These are phyloP conservation scores for Sarcophaga rosellei DNA, from an alignment of 2,888 invertebrate species.

Conservation along the genomic window DNA sequence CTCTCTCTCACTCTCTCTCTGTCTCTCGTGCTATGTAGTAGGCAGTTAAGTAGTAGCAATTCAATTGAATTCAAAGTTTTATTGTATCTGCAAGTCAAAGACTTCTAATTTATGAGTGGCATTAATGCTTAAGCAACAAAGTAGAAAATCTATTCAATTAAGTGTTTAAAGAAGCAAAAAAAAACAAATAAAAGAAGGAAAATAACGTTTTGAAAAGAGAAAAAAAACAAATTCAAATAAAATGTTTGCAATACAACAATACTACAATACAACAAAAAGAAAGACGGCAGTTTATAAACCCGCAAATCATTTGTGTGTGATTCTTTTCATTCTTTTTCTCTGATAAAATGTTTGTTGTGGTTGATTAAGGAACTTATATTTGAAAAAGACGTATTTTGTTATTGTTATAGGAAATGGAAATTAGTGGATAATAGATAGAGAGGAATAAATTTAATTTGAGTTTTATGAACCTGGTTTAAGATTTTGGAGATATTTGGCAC, in stretches of 20 bases:
- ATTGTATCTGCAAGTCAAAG: slow-evolving; percentile 71
- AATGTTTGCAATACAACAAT: no score
- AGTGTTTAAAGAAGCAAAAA: slow-evolving; percentile 54
- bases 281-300: slow-evolving; percentile 56
- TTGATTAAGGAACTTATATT: no score
- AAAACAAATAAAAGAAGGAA: slow-evolving; percentile 10
- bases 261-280: no score
- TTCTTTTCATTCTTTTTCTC: background rate
- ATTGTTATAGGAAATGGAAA: no score
- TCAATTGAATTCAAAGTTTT: slow-evolving; percentile 30
- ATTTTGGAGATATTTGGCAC: no score
- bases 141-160: slow-evolving; percentile 76
- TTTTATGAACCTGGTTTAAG: no score
- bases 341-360: background rate
- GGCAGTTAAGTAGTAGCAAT: slow-evolving; percentile 28
- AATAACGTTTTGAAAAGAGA: background rate
- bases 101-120: slow-evolving; percentile 75
- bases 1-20: slow-evolving; percentile 15
- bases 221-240: no score
- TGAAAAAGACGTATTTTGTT: no score
- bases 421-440: no score
- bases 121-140: slow-evolving; percentile 78
- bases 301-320: slow-evolving; percentile 43
- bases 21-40: slow-evolving; percentile 21
- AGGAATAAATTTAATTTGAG: no score